Evolutionary conservation across 2,113 vertebrate species (phyloP).

Genomic region (Odocoileus hemionus): DNA sequence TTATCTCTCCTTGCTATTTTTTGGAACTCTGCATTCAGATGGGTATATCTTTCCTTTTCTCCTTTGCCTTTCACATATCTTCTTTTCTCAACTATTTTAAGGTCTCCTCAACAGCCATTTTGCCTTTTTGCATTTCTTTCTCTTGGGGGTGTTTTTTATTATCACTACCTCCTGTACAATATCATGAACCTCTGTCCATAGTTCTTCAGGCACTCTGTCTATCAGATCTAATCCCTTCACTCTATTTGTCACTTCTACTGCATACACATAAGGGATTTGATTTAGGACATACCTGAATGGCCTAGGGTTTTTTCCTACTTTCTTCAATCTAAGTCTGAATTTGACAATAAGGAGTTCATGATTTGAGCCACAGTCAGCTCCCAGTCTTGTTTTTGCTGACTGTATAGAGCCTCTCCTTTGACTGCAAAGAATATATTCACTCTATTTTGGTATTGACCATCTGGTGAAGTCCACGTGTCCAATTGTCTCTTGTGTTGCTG

Average conservation of each 20-base stretch:
- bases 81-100: not conserved
- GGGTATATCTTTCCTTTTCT: not conserved
- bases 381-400: not conserved
- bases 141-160: not conserved
- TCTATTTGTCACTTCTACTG: not conserved
- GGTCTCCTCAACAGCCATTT: not conserved
- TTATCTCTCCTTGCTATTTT: not conserved
- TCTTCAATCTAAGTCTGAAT: not conserved
- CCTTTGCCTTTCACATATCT: not conserved
- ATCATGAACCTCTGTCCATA: not conserved
- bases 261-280: not conserved
- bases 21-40: not conserved
- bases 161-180: not conserved
- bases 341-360: not conserved
- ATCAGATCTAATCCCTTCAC: not conserved
- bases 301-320: not conserved
- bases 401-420: not conserved
- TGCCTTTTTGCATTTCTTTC: not conserved
- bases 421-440: not conserved
- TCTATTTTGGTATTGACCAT: not conserved
- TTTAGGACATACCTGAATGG: not conserved
- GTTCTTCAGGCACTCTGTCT: not conserved
- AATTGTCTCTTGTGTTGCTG: not conserved
- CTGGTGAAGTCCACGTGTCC: not conserved
- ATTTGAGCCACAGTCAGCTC: not conserved